A percentile compares a stretch with the other conserved stretches of the same genome.
Evolutionary conservation across 2,797 vertebrate genomes (phyloP).

Genomic region (Hybognathus amarus): DNA sequence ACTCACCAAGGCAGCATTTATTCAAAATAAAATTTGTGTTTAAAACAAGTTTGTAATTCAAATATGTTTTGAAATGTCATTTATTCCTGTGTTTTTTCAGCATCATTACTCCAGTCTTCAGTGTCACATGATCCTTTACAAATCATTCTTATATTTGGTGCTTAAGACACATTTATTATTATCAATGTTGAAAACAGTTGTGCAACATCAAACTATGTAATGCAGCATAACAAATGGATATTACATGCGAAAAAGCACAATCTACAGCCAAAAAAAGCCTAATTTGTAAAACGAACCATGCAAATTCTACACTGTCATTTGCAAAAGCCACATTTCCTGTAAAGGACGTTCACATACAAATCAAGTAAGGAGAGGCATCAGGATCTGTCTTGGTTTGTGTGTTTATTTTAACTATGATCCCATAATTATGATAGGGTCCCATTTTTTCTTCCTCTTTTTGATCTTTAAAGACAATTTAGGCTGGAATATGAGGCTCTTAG

Average conservation of each 20-base stretch:
- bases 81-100: not conserved
- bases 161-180: not conserved
- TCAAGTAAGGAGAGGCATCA: slow-evolving; percentile 22
- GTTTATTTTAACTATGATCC: slow-evolving; percentile 39
- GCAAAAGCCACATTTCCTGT: slow-evolving; percentile 11
- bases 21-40: not conserved
- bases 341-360: slow-evolving; percentile 36
- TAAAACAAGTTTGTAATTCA: not conserved
- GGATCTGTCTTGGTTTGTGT: not conserved
- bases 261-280: not conserved
- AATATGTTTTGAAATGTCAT: not conserved
- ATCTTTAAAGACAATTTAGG: slow-evolving; percentile 60
- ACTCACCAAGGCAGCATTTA: not conserved
- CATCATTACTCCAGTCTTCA: not conserved
- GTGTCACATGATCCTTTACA: not conserved
- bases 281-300: slow-evolving; percentile 13
- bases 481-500: slow-evolving; percentile 33
- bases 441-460: slow-evolving; percentile 42
- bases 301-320: slow-evolving; percentile 18
- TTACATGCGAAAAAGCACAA: not conserved
- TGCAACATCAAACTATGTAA: not conserved
- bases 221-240: not conserved
- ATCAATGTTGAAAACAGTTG: not conserved
- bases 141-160: not conserved
- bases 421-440: slow-evolving; percentile 1